Evolutionary conservation across 2,797 vertebrate species (phyloP), one percentile per base, ranked within the genome.

Genomic region (Myotis myotis): DNA sequence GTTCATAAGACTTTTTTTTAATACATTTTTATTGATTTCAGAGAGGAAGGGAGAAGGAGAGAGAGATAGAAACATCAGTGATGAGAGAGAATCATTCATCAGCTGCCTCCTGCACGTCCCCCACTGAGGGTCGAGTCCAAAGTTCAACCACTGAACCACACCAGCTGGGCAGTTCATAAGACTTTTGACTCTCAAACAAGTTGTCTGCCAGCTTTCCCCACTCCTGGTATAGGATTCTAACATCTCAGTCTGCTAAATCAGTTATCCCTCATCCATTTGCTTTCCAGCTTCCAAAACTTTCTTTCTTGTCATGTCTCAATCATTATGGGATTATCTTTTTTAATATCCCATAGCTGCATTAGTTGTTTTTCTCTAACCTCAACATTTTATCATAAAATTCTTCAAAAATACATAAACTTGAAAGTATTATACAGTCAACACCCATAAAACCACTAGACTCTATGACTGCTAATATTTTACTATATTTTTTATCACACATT

Each of bases 401-500:
- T 71, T 75, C 9, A 57, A 33, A 96, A 89, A 19, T 44, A 87
- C n/a, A 75, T 22, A 57, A 86, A 89, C 30, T 33, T 89, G 17
- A 64, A 76, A 87, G 22, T 41, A 76, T 51, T 92, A 8, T 53
- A 92, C 3, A 85, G 28, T 70, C 7, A 96, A 87, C 4, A 94
- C 16, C 23, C 22, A 66, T 49, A 64, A 38, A 87, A 87, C 38
- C 10, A 20, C 79, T 64, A 74, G 23, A 87, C 53, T 78, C 81
- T 17, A 36, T 8, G 38, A 88, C 1, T 75, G 10, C 16, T 70
- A 89, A 96, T 17, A 89, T 49, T 82, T 44, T 79, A 16, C 57
- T 79, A 28, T 44, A 91, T 92, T 62, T 64, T 90, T 60, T 88
- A 89, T 47, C 51, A 82, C 55, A 82, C 60, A 93, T 81, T 62